These are phyloP conservation scores for Formica selysi DNA, from an alignment of 1,140 invertebrate species.

Conservation along the genomic window DNA sequence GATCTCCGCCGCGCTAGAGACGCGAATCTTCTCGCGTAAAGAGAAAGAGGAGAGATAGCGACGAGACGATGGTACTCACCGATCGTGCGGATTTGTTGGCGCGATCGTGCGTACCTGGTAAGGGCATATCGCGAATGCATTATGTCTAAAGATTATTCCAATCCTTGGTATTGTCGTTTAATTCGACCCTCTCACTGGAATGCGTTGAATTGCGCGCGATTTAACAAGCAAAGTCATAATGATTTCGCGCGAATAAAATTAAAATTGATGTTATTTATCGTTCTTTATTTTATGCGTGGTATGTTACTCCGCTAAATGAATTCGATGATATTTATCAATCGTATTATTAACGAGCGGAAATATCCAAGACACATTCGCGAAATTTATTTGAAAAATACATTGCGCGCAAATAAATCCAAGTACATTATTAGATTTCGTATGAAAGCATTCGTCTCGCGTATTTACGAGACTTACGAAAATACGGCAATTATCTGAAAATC, in stretches of 20 bases:
- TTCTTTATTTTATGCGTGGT: background rate
- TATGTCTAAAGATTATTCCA: slow-evolving; percentile 13
- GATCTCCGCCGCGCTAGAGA: background rate
- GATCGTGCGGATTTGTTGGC: slow-evolving; percentile 19
- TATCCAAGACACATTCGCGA: too few species aligned
- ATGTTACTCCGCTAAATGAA: background rate
- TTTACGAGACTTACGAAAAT: slow-evolving; percentile 14
- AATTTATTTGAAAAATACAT: background rate
- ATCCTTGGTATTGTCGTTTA: slow-evolving; percentile 1
- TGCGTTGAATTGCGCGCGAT: background rate
- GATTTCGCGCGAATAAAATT: background rate
- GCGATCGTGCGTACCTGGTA: slow-evolving; percentile 28
- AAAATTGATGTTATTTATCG: background rate
- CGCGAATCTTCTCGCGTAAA: slow-evolving; percentile 29
- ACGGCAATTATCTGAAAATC: slow-evolving; percentile 37
- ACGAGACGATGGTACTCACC: slow-evolving; percentile 32
- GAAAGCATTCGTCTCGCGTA: background rate
- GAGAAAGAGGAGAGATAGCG: slow-evolving; percentile 26
- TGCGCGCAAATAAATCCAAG: background rate
- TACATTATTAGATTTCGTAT: background rate
- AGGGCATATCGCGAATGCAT: slow-evolving; percentile 28
- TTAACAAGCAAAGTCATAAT: slow-evolving; percentile 10
- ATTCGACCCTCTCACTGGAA: slow-evolving; percentile 16
- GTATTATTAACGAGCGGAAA: too few species aligned
- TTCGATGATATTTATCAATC: background rate